These are phyloP conservation scores for Lampris megalopsis DNA, from an alignment of 2,113 vertebrate species.

Conservation along the genomic window DNA sequence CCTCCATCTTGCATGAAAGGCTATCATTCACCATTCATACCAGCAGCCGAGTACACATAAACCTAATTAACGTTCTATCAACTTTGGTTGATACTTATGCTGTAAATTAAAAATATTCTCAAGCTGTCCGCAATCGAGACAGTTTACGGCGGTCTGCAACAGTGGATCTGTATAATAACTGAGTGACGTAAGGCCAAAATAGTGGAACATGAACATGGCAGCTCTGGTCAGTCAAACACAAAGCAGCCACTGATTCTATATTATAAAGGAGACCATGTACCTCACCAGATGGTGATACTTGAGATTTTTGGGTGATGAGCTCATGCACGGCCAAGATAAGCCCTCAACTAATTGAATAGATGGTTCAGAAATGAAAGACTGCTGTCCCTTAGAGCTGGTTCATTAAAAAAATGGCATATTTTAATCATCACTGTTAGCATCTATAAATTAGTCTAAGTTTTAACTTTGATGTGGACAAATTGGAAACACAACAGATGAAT, in stretches of 20 bases:
- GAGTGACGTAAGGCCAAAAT: background rate
- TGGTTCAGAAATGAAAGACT: conserved; percentile 17
- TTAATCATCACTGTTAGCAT: conserved; percentile 48
- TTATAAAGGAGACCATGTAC: conserved; percentile 29
- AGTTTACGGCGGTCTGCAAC: background rate
- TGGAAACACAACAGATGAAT: conserved; percentile 57
- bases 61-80: conserved; percentile 10
- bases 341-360: conserved; percentile 30
- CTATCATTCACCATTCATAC: conserved; percentile 30
- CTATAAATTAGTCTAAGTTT: conserved; percentile 56
- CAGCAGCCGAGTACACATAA: conserved; percentile 9
- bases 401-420: conserved; percentile 44
- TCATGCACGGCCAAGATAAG: conserved; percentile 44
- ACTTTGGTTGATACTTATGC: conserved; percentile 9
- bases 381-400: conserved; percentile 34
- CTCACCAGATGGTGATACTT: conserved; percentile 30
- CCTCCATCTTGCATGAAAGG: conserved; percentile 20
- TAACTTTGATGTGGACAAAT: conserved; percentile 43
- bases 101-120: conserved; percentile 1
- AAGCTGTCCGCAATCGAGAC: background rate
- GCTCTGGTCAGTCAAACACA: conserved; percentile 16
- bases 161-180: too few species aligned
- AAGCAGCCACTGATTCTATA: conserved; percentile 38
- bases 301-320: conserved; percentile 41
- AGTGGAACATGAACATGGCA: conserved; percentile 16